A percentile compares a stretch with the other conserved stretches of the same genome.
Evolutionary conservation across 2,113 vertebrate species (phyloP).

Genomic region (Rhinolophus sinicus): DNA sequence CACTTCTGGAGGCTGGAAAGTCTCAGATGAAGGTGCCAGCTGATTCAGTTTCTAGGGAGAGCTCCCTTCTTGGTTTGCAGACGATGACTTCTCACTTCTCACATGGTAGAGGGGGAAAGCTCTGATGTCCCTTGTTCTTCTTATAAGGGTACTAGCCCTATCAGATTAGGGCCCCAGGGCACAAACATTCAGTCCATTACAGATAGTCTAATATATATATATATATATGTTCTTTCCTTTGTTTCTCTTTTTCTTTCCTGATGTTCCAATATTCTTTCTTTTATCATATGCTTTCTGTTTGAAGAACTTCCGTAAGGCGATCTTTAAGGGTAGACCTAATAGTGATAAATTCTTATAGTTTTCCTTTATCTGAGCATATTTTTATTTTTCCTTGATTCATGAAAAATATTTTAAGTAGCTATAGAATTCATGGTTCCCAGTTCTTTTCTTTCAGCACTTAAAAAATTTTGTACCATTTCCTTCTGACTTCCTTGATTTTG

Average conservation of each 20-base stretch:
- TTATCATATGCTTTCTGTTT: neutral
- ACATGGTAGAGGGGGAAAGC: no score
- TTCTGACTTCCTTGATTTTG: neutral
- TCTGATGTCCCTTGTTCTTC: neutral
- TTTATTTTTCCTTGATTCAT: neutral
- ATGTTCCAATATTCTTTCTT: neutral
- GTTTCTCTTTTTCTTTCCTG: neutral
- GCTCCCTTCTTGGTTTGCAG: no score
- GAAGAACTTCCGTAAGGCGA: neutral
- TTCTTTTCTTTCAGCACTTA: neutral
- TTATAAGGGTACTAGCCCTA: neutral
- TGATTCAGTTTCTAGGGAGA: no score
- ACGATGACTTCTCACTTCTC: no score
- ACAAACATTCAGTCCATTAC: neutral
- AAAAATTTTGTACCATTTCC: neutral
- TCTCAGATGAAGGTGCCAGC: no score
- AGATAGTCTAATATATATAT: neutral
- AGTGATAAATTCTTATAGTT: neutral
- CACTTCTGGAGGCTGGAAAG: no score
- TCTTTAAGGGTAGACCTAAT: neutral
- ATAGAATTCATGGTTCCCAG: neutral
- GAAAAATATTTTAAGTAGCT: neutral
- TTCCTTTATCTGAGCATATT: neutral
- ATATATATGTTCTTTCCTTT: neutral
- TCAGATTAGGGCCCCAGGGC: neutral